Base-by-base conservation (phyloP, 2,113 vertebrate species). In the Laticauda laticaudata region DNA sequence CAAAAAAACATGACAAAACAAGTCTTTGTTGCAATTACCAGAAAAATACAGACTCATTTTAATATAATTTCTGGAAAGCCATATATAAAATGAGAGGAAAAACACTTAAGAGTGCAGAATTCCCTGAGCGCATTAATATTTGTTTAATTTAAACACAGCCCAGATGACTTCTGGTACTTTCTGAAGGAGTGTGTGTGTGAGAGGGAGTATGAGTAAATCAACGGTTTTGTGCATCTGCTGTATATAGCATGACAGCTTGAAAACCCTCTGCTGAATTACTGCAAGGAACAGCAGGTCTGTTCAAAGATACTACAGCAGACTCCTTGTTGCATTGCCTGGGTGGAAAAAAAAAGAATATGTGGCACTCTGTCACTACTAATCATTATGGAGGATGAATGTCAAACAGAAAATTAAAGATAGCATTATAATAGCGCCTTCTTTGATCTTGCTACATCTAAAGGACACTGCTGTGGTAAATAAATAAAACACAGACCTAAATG, bases 361-460 rank as follows among this genome's bases (percentile, higher is more conserved):
- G 86, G 55, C 15, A 26, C n/a, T 7, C 43, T 90, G 54, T 54
- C 56, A 91, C 56, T 69, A 87, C 34, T 86, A 86, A 23, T 90
- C 61, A 86, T 24, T 59, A 45, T n/a, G 14, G 1, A 14, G 91
- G 87, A 86, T 9, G 43, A 34, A 24, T 29, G 61, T 56, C 45
- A n/a, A 53, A 54, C 29, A 54, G 0, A 2, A 8, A 93, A 87
- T 64, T 88, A 48, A 26, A 45, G 26, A 20, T 29, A 53, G 93
- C 51, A 0, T 20, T 51, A 51, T 23, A 91, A 85, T 15, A 57
- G n/a, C 45, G 54, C 57, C 69, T 61, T 61, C 90, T 91, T 91
- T 91, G 64, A 89, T 86, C 87, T n/a, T 93, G 87, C 85, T 39
- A 45, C 81, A n/a, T 89, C 86, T 61, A 92, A 34, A 89, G 64